Percentiles rank a stretch among this genome's conserved stretches.
These are phyloP conservation scores for Phalloptychus januarius DNA, from an alignment of 2,797 vertebrate genomes.

Conservation along the genomic window DNA sequence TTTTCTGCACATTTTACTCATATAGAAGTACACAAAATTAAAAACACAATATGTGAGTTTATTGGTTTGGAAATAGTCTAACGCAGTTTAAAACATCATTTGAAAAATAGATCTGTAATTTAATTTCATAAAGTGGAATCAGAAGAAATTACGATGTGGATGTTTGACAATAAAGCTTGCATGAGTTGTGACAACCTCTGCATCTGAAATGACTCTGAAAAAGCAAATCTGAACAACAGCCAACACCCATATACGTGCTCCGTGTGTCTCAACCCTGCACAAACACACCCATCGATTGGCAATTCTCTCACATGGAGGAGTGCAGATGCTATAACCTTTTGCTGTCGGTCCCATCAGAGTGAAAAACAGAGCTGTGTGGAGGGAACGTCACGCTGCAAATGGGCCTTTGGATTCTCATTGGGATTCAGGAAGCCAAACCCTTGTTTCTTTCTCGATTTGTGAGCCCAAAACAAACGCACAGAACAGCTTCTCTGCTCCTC, in stretches of 20 bases:
- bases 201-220: slow-evolving; percentile 20
- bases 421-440: slow-evolving; percentile 52
- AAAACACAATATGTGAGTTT: not conserved
- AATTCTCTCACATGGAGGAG: slow-evolving; percentile 58
- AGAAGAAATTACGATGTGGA: not conserved
- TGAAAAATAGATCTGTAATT: not conserved
- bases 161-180: not conserved
- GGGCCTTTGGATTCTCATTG: slow-evolving; percentile 65
- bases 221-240: slow-evolving; percentile 46
- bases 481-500: slow-evolving; percentile 32
- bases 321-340: slow-evolving; percentile 60
- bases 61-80: not conserved
- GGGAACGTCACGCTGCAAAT: slow-evolving; percentile 57
- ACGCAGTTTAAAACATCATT: slow-evolving; percentile 21
- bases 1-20: not conserved
- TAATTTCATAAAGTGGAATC: not conserved
- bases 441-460: slow-evolving; percentile 21
- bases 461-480: slow-evolving; percentile 15
- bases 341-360: slow-evolving; percentile 52
- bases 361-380: slow-evolving; percentile 58
- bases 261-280: not conserved
- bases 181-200: slow-evolving; percentile 29
- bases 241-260: slow-evolving; percentile 12
- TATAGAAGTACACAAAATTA: not conserved
- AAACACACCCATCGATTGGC: slow-evolving; percentile 38